Evolutionary conservation across 2,888 invertebrate species (phyloP), one percentile per base, ranked within the genome.

Genomic region (Apamea sordens): DNA sequence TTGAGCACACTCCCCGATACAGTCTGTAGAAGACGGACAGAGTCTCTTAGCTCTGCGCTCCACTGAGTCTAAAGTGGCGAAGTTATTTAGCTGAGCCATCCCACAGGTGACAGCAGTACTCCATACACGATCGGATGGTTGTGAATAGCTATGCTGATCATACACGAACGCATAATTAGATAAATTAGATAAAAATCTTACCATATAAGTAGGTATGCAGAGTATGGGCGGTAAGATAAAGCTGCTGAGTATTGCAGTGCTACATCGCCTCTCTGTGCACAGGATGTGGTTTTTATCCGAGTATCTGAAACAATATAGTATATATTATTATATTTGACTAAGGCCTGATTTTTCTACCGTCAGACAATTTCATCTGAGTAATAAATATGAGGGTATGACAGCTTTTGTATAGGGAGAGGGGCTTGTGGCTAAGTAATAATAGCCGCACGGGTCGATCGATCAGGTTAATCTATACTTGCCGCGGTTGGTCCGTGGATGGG

Each of bases 181-280:
- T 44, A 28, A 64, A 2, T 28, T 18, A 15, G n/a, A 59, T 32
- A 44, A 21, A 15, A 36, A 53, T 82, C 94, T 94, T 91, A 97
- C 98, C 93, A 99, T 97, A 93, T 98, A 98, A 73, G 98, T 98
- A 0, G 99, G 99, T 77, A 98, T 97, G 93, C 99, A 99, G 36
- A 99, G 97, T 76, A 99, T 95, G 0, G 98, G 97, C 6, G 99
- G 98, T 24, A 98, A 96, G 75, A 98, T 91, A 92, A 98, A 98
- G 86, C 98, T 98, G 89, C 97, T 97, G 41, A 98, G 93, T 79
- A 99, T 98, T 21, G 98, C 98, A 65, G 97, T 95, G 77, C 98
- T 98, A 92, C 99, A 99, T 79, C 98, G 97, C 53, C 97, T 96
- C 90, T 98, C 98, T 44, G 98, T 98, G 93, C 98, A 99, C 90